Base-by-base conservation (phyloP, 2,113 vertebrate genomes). In the Entomyzon cyanotis region DNA sequence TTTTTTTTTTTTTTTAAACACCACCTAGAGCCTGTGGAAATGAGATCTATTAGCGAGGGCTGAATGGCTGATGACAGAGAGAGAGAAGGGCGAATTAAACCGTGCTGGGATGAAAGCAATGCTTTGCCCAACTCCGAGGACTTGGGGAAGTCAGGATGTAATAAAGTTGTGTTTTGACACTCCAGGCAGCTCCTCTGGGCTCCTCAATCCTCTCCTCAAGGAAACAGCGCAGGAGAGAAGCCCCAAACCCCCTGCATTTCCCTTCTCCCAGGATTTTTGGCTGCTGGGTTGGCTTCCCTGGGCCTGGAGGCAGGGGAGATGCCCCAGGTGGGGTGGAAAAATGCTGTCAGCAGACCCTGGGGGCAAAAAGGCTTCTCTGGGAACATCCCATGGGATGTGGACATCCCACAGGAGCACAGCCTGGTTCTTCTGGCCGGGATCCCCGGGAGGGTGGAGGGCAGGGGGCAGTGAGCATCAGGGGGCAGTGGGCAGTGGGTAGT, bases 1-100 rank as follows among this genome's bases (percentile, higher is more conserved):
- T 59, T 52, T 47, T 11, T 6, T 7, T 21, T 11, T 41, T 69
- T 63, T 55, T 69, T 75, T 31, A 10, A 62, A 24, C 49, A 69
- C 47, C 78, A 96, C 96, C 94, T 90, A 50, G 27, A 83, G 85
- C 76, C 94, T 59, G 89, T 79, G 88, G 90, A 96, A 94, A 96
- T 94, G 70, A 93, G 95, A 95, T 83, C 53, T 55, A 92, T 97
- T 97, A 97, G 77, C 37, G 44, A 96, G 86, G 41, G 53, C 93
- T 97, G 97, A 97, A 86, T 84, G 87, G 90, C 94, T 97, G 91
- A 90, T 95, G 62, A 35, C 80, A 84, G 31, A 35, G 25, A 22
- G 52, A 94, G 77, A 0, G 8, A 58, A 89, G 42, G 70, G 71
- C 84, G 80, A 89, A 88, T 67, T 70, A 95, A 91, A 95, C 83